Base-by-base conservation (phyloP, 2,113 vertebrate genomes). In the Narcine bancroftii region DNA sequence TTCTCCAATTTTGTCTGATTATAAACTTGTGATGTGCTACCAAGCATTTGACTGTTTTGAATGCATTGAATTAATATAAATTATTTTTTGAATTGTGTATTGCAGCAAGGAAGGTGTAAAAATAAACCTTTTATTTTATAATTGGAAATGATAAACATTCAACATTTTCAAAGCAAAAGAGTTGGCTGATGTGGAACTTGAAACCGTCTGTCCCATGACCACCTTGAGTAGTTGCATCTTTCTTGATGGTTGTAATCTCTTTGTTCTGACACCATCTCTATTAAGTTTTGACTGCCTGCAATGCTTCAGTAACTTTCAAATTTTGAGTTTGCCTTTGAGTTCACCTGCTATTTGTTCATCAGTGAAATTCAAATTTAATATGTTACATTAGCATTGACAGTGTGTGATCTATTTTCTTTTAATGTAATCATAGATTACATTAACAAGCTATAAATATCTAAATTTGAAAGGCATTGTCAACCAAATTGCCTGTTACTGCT, bases 321-420 rank as follows among this genome's bases (percentile, higher is more conserved):
- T 26, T 89, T 65, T 3, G 21, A 42, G n/a, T 89, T 66, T 89
- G 60, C 24, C 87, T 63, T 17, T 42, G 56, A 66, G 87, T 39
- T 21, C 53, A 39, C 19, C 33, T 89, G n/a, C 36, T 65, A 45
- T 66, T 89, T 89, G 39, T 66, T 89, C 21, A 66, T 89, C 26
- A 89, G 39, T 89, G 60, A 66, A 26, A 42, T 47, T 89, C 63
- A 56, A 19, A 66, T 89, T 50, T 66, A 89, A 89, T 89, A 21
- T 45, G 6, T 66, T 89, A 89, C 19, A 89, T 60, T 36, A 45
- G 33, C 87, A 63, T 21, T 89, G 87, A 66, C 42, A 26, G 19
- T 65, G 36, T 66, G 19, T 89, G 60, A 66, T 63, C 39, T 26
- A 65, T 63, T 89, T 89, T 42, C n/a, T 56, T 39, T 36, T 65